Conservation (phyloP, 2,113 vertebrate species). For the Zosterops pallidus region DNA sequence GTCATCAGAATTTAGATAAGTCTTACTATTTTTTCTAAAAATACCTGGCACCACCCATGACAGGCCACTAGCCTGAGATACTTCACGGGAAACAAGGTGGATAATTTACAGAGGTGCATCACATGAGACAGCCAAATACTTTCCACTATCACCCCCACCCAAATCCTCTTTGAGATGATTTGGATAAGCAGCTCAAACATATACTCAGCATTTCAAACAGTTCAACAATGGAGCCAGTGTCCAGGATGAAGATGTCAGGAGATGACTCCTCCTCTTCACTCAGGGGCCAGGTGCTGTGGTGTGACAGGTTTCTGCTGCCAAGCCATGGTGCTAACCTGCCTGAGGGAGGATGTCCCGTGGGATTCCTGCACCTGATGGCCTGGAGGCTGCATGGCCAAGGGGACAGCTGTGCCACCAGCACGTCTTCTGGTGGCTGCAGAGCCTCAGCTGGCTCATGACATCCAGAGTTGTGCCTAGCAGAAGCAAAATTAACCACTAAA, state of each 20-base stretch:
- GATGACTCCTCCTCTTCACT: background rate
- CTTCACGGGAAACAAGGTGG: background rate
- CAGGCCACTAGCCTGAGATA: background rate
- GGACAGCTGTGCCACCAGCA: background rate
- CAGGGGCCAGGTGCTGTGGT: background rate
- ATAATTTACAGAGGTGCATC: background rate
- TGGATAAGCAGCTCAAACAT: background rate
- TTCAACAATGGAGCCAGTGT: background rate
- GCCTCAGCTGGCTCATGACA: background rate
- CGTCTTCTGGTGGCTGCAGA: background rate
- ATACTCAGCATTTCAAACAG: background rate
- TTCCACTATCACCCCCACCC: background rate
- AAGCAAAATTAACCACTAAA: background rate
- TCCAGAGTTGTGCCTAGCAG: background rate
- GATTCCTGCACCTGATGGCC: accelerated
- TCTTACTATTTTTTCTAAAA: background rate
- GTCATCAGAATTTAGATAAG: background rate
- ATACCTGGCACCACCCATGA: background rate
- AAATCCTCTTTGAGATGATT: background rate
- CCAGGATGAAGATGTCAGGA: background rate
- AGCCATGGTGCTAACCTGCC: background rate
- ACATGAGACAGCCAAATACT: background rate
- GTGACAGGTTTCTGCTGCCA: background rate
- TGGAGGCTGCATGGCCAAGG: background rate
- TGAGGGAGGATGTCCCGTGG: background rate